A percentile compares a stretch with the other conserved stretches of the same genome.
These are phyloP conservation scores for Cyanoliseus patagonus DNA, from an alignment of 2,113 vertebrate genomes.

Conservation along the genomic window DNA sequence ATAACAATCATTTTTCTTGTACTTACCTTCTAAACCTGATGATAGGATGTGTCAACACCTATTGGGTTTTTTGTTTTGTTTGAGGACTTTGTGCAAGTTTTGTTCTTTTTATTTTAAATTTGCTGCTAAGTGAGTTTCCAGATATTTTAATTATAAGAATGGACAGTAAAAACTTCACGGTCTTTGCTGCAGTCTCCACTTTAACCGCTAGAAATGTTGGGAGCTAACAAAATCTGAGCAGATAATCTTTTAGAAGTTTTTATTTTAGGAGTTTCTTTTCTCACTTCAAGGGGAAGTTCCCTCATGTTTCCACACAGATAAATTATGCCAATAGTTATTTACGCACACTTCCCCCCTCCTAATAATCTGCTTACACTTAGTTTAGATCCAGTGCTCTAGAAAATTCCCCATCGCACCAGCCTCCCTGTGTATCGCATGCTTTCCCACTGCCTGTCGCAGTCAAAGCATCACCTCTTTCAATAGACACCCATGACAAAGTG, in stretches of 20 bases:
- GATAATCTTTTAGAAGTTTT: neutral
- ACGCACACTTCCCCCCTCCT: neutral
- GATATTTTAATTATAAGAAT: constrained; percentile 61
- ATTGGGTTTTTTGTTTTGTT: neutral
- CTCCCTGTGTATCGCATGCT: neutral
- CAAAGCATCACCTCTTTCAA: neutral
- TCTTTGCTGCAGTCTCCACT: neutral
- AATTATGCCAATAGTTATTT: neutral
- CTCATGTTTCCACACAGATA: neutral
- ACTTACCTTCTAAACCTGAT: constrained; percentile 59
- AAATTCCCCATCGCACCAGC: constrained; percentile 25
- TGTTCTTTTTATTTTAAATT: neutral
- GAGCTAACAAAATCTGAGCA: neutral
- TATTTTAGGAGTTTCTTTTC: neutral
- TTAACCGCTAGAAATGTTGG: neutral
- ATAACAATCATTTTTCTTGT: constrained; percentile 66
- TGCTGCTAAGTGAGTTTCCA: constrained; percentile 32
- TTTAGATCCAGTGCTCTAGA: constrained; percentile 6
- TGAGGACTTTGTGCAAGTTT: neutral
- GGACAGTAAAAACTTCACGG: constrained; percentile 14
- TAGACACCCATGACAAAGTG: neutral
- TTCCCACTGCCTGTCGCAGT: constrained; percentile 30
- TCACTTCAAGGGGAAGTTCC: neutral
- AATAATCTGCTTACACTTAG: constrained; percentile 4
- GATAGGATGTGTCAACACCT: constrained; percentile 73